phyloP scores from a whole-genome alignment of 2,888 invertebrate species.

The Nowickia ferox region DNA sequence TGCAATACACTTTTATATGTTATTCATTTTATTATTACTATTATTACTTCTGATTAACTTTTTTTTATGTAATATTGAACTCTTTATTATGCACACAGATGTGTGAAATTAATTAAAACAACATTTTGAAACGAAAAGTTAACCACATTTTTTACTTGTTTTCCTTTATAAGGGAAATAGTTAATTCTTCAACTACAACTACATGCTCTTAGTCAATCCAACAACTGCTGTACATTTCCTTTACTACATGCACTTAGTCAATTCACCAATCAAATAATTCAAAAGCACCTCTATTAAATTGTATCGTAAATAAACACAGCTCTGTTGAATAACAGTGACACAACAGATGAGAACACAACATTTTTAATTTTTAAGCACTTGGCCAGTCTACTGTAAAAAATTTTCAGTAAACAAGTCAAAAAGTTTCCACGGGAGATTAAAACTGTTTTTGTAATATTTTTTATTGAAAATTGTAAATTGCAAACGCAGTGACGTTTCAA shows the following conservation, averaged over 20 bases:
- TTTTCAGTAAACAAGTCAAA: constrained; percentile 68
- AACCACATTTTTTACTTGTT: too few species aligned
- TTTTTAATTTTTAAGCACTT: constrained; percentile 21
- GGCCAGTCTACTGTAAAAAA: constrained; percentile 57
- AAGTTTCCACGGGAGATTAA: constrained; percentile 38
- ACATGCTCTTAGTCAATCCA: neutral
- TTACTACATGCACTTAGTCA: neutral
- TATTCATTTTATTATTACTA: too few species aligned
- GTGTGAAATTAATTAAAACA: too few species aligned
- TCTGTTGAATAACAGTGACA: constrained; percentile 13
- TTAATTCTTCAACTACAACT: neutral
- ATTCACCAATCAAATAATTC: neutral
- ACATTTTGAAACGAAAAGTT: too few species aligned
- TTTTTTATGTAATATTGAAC: too few species aligned
- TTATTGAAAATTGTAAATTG: constrained; percentile 75
- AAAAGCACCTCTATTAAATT: neutral
- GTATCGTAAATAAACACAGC: neutral
- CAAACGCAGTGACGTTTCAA: constrained; percentile 82
- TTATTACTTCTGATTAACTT: too few species aligned
- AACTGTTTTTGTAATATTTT: constrained; percentile 41
- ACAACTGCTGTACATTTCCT: neutral
- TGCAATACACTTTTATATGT: too few species aligned
- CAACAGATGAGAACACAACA: constrained; percentile 36
- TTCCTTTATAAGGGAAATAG: neutral
- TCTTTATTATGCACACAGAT: too few species aligned